Evolutionary conservation across 2,797 vertebrate species (phyloP).

Genomic region (Xenentodon cancila): DNA sequence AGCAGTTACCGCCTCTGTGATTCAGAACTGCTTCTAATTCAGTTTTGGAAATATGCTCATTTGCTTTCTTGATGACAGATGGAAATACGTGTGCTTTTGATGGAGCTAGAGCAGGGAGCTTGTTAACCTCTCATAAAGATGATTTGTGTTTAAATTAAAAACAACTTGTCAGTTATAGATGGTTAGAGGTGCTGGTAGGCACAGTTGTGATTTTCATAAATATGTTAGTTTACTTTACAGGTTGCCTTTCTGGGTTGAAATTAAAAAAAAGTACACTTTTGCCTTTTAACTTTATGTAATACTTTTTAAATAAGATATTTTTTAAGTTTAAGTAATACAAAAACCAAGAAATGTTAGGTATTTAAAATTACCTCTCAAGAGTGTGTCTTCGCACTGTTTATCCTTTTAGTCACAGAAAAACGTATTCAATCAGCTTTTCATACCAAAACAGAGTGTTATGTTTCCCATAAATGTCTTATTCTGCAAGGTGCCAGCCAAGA

Average conservation of each 20-base stretch:
- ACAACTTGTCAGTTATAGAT: not conserved
- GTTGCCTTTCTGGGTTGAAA: no score
- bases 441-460: no score
- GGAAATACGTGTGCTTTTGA: no score
- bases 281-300: no score
- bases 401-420: not conserved
- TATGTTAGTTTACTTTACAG: not conserved
- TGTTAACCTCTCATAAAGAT: not conserved
- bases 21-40: slow-evolving; percentile 13
- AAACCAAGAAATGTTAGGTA: no score
- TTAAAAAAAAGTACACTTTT: no score
- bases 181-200: not conserved
- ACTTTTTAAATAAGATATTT: no score
- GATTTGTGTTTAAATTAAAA: not conserved
- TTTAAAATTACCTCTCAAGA: no score
- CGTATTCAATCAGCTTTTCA: not conserved
- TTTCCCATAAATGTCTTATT: not conserved
- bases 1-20: not conserved
- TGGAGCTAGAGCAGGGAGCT: slow-evolving; percentile 4
- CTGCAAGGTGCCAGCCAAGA: not conserved
- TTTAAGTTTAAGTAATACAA: no score
- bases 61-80: no score
- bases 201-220: not conserved
- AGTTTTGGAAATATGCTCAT: no score
- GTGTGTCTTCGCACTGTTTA: no score